Evolutionary conservation across 2,113 vertebrate genomes (phyloP).

Genomic region (Silurus asotus): DNA sequence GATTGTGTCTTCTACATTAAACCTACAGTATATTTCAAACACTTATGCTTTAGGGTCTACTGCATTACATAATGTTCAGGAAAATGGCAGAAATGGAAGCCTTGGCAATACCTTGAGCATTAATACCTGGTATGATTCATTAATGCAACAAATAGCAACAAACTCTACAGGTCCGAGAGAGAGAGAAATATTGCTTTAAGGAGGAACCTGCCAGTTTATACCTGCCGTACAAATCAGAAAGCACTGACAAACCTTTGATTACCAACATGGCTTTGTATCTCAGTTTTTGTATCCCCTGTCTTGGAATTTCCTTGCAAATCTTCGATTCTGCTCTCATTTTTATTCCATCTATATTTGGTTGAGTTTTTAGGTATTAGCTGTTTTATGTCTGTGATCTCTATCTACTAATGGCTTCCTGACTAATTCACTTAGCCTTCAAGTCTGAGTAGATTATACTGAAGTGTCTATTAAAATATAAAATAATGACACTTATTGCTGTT

Average conservation of each 20-base stretch:
- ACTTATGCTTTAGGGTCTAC: background rate
- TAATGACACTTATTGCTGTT: slow-evolving; percentile 14
- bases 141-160: background rate
- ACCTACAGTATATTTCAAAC: background rate
- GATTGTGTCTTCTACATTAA: background rate
- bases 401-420: slow-evolving; percentile 44
- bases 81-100: background rate
- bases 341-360: background rate
- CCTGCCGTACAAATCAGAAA: background rate
- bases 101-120: background rate
- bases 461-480: slow-evolving; percentile 51
- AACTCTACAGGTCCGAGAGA: background rate
- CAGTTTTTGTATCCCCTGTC: background rate
- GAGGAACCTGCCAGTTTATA: background rate
- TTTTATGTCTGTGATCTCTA: slow-evolving; percentile 8
- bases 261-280: background rate
- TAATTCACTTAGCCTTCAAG: slow-evolving; percentile 48
- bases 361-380: slow-evolving; percentile 31
- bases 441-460: slow-evolving; percentile 48
- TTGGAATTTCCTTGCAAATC: background rate
- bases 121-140: background rate
- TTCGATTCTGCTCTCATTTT: background rate
- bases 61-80: background rate
- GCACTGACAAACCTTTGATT: background rate
- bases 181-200: background rate